phyloP scores from a whole-genome alignment of 2,113 vertebrate species.

The Passer montanus region DNA sequence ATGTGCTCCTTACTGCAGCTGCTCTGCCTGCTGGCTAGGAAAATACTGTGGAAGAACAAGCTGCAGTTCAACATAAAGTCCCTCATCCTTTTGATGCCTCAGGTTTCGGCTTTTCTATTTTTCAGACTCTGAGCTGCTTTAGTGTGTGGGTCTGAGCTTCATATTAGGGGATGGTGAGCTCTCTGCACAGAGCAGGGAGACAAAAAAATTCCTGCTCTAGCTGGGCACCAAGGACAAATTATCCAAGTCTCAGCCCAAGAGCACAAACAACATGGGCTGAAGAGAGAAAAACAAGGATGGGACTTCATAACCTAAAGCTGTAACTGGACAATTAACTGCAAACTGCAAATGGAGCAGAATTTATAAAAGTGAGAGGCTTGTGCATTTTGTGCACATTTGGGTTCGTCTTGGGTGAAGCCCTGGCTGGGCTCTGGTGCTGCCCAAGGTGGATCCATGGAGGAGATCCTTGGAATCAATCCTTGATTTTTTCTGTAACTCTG shows the following conservation, averaged over 20 bases:
- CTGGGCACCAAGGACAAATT: background rate
- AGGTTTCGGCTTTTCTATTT: background rate
- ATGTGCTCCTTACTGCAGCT: background rate
- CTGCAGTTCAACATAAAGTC: background rate
- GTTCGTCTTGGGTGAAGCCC: background rate
- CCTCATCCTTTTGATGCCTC: background rate
- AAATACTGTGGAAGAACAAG: background rate
- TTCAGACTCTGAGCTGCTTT: background rate
- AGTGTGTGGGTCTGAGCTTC: background rate
- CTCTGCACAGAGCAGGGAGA: background rate
- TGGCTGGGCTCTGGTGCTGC: background rate
- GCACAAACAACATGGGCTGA: background rate
- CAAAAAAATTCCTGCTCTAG: background rate
- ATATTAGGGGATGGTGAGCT: background rate
- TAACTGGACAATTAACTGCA: background rate
- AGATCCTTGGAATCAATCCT: background rate
- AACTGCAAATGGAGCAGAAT: background rate
- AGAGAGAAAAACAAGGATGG: background rate
- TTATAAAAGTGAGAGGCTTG: fast-evolving
- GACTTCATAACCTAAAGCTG: background rate
- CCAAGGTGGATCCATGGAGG: background rate
- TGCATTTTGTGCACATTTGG: background rate
- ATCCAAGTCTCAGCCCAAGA: background rate
- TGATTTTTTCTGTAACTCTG: background rate
- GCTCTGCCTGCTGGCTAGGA: background rate